Conservation (phyloP, 2,888 invertebrate species). For the Phaedon cochleariae region DNA sequence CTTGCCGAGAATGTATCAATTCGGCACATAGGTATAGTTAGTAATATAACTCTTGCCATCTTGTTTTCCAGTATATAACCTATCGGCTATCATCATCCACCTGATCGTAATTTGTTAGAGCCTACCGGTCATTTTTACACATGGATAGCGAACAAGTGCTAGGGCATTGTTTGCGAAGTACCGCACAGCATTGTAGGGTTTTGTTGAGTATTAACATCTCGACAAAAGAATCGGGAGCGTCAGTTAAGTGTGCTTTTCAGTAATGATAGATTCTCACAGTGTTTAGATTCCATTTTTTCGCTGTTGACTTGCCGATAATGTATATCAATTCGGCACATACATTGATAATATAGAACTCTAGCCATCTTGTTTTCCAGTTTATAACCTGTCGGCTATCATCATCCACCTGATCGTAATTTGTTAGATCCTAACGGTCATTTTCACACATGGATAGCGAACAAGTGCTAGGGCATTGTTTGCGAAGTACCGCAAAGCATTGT, state of each 20-base stretch:
- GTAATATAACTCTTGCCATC: too few relatives aligned
- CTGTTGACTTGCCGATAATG: too few relatives aligned
- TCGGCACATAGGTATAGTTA: too few relatives aligned
- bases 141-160: slow-evolving; percentile 38
- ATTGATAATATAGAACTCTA: too few relatives aligned
- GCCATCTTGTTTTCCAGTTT: too few relatives aligned
- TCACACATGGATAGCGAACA: slow-evolving; percentile 41
- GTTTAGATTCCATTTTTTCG: too few relatives aligned
- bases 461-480: slow-evolving; percentile 39
- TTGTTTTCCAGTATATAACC: too few relatives aligned
- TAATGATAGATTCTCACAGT: slow-evolving; percentile 34
- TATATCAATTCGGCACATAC: too few relatives aligned
- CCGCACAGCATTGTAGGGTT: slow-evolving; percentile 41
- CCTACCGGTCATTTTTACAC: slow-evolving; percentile 39
- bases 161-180: slow-evolving; percentile 34
- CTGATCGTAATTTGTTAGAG: slow-evolving; percentile 28
- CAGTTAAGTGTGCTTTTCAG: too few relatives aligned
- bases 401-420: slow-evolving; percentile 30
- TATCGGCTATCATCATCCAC: too few relatives aligned
- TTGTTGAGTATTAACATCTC: slow-evolving; percentile 20
- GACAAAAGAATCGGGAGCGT: slow-evolving; percentile 29
- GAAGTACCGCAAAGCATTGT: slow-evolving; percentile 42
- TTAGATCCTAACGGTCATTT: slow-evolving; percentile 29
- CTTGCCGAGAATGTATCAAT: too few relatives aligned
- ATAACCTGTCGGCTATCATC: too few relatives aligned